Conservation (phyloP, 2,113 vertebrate genomes). For the Hyperopisus bebe region DNA sequence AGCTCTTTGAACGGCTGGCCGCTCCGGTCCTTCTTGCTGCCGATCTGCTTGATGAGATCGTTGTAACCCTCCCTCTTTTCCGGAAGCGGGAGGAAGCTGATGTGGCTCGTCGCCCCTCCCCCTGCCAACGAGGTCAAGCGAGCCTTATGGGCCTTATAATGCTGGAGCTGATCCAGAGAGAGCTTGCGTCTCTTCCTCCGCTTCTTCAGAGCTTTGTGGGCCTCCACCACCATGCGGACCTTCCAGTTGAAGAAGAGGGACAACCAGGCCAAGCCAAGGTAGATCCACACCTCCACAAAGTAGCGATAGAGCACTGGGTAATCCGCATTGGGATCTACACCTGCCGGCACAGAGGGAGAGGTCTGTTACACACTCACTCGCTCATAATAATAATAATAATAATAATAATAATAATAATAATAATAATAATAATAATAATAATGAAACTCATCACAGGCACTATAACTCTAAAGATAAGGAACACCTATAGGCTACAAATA, state of each 20-base stretch:
- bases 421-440: neutral
- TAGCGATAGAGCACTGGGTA: slow-evolving; percentile 92
- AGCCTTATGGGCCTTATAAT: slow-evolving; percentile 62
- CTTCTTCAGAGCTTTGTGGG: slow-evolving; percentile 96
- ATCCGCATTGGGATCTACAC: slow-evolving; percentile 82
- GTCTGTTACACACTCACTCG: neutral
- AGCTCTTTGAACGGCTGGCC: slow-evolving; percentile 37
- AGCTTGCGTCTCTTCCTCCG: slow-evolving; percentile 82
- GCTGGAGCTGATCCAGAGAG: slow-evolving; percentile 74
- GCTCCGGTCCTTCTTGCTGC: slow-evolving; percentile 56
- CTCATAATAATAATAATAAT: neutral
- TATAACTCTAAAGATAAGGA: neutral
- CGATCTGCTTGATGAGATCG: slow-evolving; percentile 92
- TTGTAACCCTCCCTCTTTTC: slow-evolving; percentile 93
- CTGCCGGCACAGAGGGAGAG: slow-evolving; percentile 47
- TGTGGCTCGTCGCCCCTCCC: slow-evolving; percentile 28
- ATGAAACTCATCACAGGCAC: neutral
- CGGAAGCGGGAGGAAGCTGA: slow-evolving; percentile 90
- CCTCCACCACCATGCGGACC: slow-evolving; percentile 95
- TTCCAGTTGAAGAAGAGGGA: slow-evolving; percentile 98
- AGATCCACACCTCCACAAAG: slow-evolving; percentile 97
- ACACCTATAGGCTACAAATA: neutral
- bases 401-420: neutral
- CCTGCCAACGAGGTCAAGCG: slow-evolving; percentile 21
- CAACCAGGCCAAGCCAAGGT: slow-evolving; percentile 92